Evolutionary conservation across 2,797 vertebrate species (phyloP), one percentile per base, ranked within the genome.

Genomic region (Danio choprae): DNA sequence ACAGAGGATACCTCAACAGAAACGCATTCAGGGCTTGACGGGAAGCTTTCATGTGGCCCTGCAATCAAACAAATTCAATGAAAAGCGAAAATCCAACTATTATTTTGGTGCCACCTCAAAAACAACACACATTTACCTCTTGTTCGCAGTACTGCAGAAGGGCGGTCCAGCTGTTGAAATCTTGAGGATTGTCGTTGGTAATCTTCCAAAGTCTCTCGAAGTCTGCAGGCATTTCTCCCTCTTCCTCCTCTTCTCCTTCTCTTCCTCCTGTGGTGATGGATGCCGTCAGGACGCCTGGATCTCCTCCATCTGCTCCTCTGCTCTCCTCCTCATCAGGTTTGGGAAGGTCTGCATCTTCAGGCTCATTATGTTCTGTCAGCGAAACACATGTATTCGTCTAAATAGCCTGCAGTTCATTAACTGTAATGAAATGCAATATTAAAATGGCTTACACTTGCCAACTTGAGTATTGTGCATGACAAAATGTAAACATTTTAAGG

Each of bases 81-180:
- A 41, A 48, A 68, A 18, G 5, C 0, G 10, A 43, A 5, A 38
- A 43, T 20, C 48, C 13, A 56, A 74, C 12, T 22, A 29, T 29
- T 41, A 36, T 60, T 53, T 40, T 70, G 4, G 10, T 53, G 16
- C 4, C 0, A 2, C 10, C 6, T 16, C 67, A 40, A 40, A 29
- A 15, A 56, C 5, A 10, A 64, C 46, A 15, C 6, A 20, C 9
- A 16, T 50, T 83, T 74, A 96, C 95, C 95, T 95, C 93, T 83
- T 95, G 94, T 78, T 96, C 95, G 46, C 95, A 95, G 64, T 94
- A 95, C 65, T 95, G 93, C 65, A 96, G 87, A 67, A 96, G 90
- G 53, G 95, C 94, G 0, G 94, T 96, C 95, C 95, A 96, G 71
- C 88, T 88, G 6, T 91, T 90, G 81, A 96, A 96, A 81, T 95